Evolutionary conservation across 2,888 invertebrate genomes (phyloP), one percentile per base, ranked within the genome.

Genomic region (Polymixis flavicincta): DNA sequence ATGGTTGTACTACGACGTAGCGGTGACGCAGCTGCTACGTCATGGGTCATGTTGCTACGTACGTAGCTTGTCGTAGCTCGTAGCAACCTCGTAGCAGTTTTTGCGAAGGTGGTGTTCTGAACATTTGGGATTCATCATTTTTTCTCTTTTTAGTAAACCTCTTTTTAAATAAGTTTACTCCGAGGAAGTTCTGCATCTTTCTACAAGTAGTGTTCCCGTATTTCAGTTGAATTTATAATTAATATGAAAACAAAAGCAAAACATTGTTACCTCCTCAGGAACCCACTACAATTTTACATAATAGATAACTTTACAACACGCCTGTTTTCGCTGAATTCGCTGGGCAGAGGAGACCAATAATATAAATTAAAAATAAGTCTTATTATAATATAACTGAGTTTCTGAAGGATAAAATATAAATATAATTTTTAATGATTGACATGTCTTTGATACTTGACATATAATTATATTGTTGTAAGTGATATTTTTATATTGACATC

Each of bases 11-110:
- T 74, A 64, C 74, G 74, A 14, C 60, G 60, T 78, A 70, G 55
- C 61, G 17, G 17, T 76, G 61, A 71, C 77, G 77, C 61, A 54
- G n/a, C 4, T 14, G n/a, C 28, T 48, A 71, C 71, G 78, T 71
- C 78, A 71, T 45, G 7, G 4, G 48, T 59, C n/a, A 6, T 45
- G 50, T n/a, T 66, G 61, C 74, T 74, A 76, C 48, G 61, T 48
- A n/a, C 78, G 76, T 78, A 76, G 75, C 19, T 7, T 7, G 11
- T 14, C 32, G 75, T 65, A 65, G 59, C 52, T 28, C 72, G 72
- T 71, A 74, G 74, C 65, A 28, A 55, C 4, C 6, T 11, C 14
- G 25, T 25, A 72, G 32, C 55, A n/a, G 1, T 48, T 57, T n/a
- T 71, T n/a, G 7, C 22, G 11, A 45, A n/a, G 17, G 13, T 42